A percentile compares a stretch with the other conserved stretches of the same genome.
Evolutionary conservation across 1,140 invertebrate species (phyloP).

Genomic region (Procambarus clarkii): DNA sequence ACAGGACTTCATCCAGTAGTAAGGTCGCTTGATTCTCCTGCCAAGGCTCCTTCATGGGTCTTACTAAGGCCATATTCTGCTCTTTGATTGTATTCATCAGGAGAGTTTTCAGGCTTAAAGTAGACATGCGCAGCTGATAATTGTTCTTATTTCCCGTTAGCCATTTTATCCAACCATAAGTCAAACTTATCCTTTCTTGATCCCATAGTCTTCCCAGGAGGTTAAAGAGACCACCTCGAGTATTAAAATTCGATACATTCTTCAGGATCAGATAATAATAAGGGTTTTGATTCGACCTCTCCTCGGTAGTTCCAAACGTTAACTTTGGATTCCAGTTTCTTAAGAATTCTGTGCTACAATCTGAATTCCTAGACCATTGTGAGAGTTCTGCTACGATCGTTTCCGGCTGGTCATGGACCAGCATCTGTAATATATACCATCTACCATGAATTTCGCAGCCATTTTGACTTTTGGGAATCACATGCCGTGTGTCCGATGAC

Average conservation of each 20-base stretch:
- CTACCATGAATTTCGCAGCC: not conserved
- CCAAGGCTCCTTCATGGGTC: not conserved
- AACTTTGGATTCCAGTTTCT: not conserved
- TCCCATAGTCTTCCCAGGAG: not conserved
- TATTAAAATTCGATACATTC: not conserved
- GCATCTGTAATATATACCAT: not conserved
- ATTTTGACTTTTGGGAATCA: not conserved
- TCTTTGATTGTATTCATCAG: not conserved
- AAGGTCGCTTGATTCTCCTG: not conserved
- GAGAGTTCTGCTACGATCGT: not conserved
- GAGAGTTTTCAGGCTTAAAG: not conserved
- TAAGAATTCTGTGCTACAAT: not conserved
- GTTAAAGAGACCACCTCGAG: not conserved
- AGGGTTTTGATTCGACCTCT: not conserved
- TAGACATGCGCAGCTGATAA: not conserved
- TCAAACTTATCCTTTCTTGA: not conserved
- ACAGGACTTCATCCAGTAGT: not conserved
- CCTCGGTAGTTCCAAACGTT: not conserved
- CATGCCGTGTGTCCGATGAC: not conserved
- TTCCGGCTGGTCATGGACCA: not conserved
- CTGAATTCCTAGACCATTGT: not conserved
- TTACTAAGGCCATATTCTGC: not conserved
- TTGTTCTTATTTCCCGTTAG: not conserved
- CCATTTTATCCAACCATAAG: not conserved
- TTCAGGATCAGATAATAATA: not conserved